Evolutionary conservation across 1,140 invertebrate genomes (phyloP).

Genomic region (Ptiloglossa arizonensis): DNA sequence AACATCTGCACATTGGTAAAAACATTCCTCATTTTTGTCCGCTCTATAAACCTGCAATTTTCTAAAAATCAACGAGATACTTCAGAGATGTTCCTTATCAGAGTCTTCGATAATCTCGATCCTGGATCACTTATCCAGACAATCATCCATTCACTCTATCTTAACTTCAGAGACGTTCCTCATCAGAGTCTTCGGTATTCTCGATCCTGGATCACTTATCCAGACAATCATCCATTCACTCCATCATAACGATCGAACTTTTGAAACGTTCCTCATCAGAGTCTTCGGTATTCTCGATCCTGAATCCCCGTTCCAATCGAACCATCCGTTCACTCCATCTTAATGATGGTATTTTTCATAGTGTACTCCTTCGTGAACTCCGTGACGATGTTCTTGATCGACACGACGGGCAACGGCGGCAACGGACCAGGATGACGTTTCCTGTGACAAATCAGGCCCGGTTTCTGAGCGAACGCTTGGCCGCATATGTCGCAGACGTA

Average conservation of each 20-base stretch:
- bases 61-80: too few relatives aligned
- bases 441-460: conserved; percentile 84
- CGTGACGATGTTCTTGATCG: conserved; percentile 70
- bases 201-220: background rate
- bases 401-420: conserved; percentile 68
- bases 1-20: too few relatives aligned
- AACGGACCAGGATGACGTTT: conserved; percentile 81
- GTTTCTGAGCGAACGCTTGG: conserved; percentile 86
- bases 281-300: too few relatives aligned
- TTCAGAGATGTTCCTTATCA: too few relatives aligned
- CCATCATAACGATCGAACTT: conserved; percentile 53
- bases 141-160: conserved; percentile 40
- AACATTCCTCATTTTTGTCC: too few relatives aligned
- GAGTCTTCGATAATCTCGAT: too few relatives aligned
- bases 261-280: background rate
- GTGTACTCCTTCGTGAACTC: conserved; percentile 65
- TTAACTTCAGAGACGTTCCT: conserved; percentile 36
- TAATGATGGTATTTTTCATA: conserved; percentile 54
- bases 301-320: background rate
- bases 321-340: conserved; percentile 47
- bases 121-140: background rate
- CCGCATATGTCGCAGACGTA: conserved; percentile 91
- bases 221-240: conserved; percentile 20
- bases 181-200: too few relatives aligned
- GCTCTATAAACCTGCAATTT: too few relatives aligned